Evolutionary conservation across 2,113 vertebrate species (phyloP).

Genomic region (Gadus macrocephalus): DNA sequence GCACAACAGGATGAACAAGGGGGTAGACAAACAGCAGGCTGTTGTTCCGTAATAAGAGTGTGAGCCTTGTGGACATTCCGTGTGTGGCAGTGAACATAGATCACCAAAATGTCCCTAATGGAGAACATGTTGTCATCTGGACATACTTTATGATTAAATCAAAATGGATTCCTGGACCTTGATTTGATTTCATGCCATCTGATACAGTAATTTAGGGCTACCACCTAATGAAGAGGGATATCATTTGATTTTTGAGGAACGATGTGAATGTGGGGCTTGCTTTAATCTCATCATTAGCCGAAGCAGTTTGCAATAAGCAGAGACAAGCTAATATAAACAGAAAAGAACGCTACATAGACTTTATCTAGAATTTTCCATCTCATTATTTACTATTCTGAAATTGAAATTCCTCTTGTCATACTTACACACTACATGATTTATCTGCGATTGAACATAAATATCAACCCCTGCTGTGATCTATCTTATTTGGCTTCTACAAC

Average conservation of each 20-base stretch:
- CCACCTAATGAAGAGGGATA: slow-evolving; percentile 29
- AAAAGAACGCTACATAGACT: neutral
- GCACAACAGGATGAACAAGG: neutral
- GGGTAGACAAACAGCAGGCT: neutral
- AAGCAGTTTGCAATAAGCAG: slow-evolving; percentile 2
- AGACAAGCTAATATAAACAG: slow-evolving; percentile 22
- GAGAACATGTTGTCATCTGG: neutral
- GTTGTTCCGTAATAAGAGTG: too few species aligned
- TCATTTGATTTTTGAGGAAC: neutral
- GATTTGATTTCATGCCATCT: neutral
- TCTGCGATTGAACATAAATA: too few species aligned
- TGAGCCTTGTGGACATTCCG: neutral
- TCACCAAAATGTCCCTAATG: neutral
- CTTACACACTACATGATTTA: slow-evolving; percentile 5
- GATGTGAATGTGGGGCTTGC: neutral
- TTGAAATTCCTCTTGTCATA: neutral
- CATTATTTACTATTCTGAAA: neutral
- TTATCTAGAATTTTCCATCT: neutral
- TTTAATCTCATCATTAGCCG: slow-evolving; percentile 25
- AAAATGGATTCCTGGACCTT: neutral
- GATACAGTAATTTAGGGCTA: slow-evolving; percentile 2
- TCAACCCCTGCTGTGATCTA: too few species aligned
- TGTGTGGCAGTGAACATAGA: neutral
- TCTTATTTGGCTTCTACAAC: too few species aligned
- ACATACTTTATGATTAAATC: neutral